phyloP scores from a whole-genome alignment of 2,888 invertebrate genomes.

The Amphipoea lucens region DNA sequence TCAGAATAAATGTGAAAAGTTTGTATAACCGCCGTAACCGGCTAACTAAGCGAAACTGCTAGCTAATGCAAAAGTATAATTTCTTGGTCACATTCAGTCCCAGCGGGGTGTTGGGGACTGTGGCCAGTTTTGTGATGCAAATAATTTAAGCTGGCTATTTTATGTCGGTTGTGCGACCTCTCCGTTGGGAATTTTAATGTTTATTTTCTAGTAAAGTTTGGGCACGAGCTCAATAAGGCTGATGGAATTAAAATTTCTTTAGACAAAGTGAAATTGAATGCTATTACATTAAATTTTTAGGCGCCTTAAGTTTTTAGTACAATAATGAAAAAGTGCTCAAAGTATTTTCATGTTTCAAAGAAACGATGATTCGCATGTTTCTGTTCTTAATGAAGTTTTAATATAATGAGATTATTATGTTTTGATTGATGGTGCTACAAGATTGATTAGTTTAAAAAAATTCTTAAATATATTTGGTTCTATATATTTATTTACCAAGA shows the following conservation, averaged over 20 bases:
- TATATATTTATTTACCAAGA: neutral
- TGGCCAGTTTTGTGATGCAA: conserved; percentile 74
- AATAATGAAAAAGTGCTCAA: neutral
- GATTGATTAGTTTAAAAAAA: neutral
- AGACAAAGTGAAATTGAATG: conserved; percentile 36
- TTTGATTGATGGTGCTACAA: conserved; percentile 16
- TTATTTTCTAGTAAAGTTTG: conserved; percentile 53
- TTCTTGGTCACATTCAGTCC: conserved; percentile 74
- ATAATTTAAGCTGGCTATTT: conserved; percentile 70
- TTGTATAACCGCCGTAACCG: conserved; percentile 64
- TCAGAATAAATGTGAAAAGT: conserved; percentile 83
- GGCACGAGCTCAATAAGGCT: conserved; percentile 25
- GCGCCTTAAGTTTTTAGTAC: neutral
- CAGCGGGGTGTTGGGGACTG: conserved; percentile 53
- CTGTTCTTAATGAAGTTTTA: neutral
- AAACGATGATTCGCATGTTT: neutral
- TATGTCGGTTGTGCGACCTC: conserved; percentile 59
- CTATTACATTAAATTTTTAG: neutral
- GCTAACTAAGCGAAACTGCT: conserved; percentile 82
- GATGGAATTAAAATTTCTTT: conserved; percentile 52
- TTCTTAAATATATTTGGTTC: neutral
- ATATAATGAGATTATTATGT: conserved; percentile 11
- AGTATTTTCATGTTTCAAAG: neutral
- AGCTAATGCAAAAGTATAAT: conserved; percentile 82
- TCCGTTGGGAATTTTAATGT: conserved; percentile 61